Base-by-base conservation (phyloP, 2,113 vertebrate genomes). In the Prietella phreatophila region DNA sequence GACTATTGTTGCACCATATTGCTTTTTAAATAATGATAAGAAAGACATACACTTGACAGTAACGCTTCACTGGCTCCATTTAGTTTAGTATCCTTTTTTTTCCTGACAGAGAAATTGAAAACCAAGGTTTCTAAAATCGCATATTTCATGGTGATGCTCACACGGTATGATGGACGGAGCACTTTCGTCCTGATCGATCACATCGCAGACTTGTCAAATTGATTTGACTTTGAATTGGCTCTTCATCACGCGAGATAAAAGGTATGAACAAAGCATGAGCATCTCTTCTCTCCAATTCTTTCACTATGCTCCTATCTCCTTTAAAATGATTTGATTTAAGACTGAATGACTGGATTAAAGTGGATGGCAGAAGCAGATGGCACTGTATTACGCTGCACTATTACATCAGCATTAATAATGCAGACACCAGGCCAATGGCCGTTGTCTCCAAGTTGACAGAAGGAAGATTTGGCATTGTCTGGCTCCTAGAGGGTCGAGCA, bases 321-420 rank as follows among this genome's bases (percentile, higher is more conserved):
- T 86, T 60, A 76, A 86, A 90, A 83, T 90, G 83, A 88, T 61
- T 79, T 15, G 25, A 87, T 85, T 84, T 76, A 63, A 82, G 42
- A 63, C 55, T 82, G 89, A 87, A 85, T 50, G 25, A 42, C 73
- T 60, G 50, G 42, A 82, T 39, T 82, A 73, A 47, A 56, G 85
- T 36, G 58, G 81, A 61, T 60, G 61, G 82, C 36, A 73, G 84
- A 81, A 83, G 39, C 87, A 67, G 56, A 85, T 81, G 79, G 82
- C 36, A n/a, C 58, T 13, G 36, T 58, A 53, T 47, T 47, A 56
- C 63, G 36, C 83, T 53, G 75, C 73, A 13, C 82, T 67, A 79
- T 87, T 87, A 87, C 83, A 83, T 85, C 87, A 85, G 89, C 85
- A 90, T 89, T 85, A 89, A 87, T 89, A 89, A 89, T 90, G 82